These are phyloP conservation scores for Ceratina calcarata DNA, from an alignment of 1,140 invertebrate species.

Conservation along the genomic window DNA sequence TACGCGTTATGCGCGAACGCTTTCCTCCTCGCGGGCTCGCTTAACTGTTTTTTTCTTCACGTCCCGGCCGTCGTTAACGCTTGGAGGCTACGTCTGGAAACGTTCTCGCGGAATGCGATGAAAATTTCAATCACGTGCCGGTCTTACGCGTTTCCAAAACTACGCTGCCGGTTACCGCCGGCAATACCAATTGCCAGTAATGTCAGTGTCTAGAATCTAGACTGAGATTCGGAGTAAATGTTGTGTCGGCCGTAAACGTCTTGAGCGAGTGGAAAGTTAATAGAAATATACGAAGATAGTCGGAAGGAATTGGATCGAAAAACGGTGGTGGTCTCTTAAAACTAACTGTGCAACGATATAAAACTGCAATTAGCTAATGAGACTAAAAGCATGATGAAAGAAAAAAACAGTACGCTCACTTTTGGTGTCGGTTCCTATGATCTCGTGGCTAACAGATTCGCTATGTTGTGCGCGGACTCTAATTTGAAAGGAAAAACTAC, in stretches of 20 bases:
- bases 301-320: neutral
- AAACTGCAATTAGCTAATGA: too few species aligned
- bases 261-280: neutral
- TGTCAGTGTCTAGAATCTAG: slow-evolving; percentile 9
- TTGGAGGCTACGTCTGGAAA: neutral
- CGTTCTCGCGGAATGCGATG: slow-evolving; percentile 5
- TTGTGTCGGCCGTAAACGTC: neutral
- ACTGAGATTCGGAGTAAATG: slow-evolving; percentile 26
- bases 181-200: slow-evolving; percentile 40
- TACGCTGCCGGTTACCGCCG: slow-evolving; percentile 1
- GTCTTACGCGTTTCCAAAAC: slow-evolving; percentile 24
- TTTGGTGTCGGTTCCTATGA: too few species aligned
- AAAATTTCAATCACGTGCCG: slow-evolving; percentile 49
- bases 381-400: too few species aligned
- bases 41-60: neutral
- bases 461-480: too few species aligned
- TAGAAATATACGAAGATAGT: neutral
- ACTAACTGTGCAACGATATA: too few species aligned
- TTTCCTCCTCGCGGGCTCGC: neutral
- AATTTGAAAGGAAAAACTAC: too few species aligned
- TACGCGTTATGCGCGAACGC: neutral
- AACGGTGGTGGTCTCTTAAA: neutral
- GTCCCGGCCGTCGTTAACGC: neutral
- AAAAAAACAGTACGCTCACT: too few species aligned
- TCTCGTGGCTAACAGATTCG: too few species aligned